Evolutionary conservation across 2,113 vertebrate genomes (phyloP).

Genomic region (Agelaius phoeniceus): DNA sequence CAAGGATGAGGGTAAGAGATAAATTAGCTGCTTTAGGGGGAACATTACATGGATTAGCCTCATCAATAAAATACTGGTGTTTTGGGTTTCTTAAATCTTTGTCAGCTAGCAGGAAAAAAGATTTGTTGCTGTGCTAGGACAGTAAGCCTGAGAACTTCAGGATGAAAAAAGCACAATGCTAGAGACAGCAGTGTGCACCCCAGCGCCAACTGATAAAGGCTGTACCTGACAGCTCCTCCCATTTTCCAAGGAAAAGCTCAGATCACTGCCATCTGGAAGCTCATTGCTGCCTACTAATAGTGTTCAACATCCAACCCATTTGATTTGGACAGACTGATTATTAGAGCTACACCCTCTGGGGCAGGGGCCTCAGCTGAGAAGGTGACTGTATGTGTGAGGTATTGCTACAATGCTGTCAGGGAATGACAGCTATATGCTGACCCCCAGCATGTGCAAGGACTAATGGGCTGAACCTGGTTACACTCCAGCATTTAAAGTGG

Average conservation of each 20-base stretch:
- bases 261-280: neutral
- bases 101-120: neutral
- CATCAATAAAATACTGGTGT: neutral
- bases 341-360: neutral
- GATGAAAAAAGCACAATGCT: neutral
- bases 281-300: neutral
- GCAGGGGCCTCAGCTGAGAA: neutral
- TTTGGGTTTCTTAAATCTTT: neutral
- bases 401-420: neutral
- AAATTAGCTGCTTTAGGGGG: neutral
- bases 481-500: neutral
- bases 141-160: neutral
- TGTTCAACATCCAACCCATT: neutral
- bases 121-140: neutral
- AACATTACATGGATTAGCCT: neutral
- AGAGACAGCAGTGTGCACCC: neutral
- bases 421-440: neutral
- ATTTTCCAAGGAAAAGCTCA: neutral
- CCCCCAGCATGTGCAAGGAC: neutral
- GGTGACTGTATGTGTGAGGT: neutral
- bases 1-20: neutral
- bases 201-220: neutral
- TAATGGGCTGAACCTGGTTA: neutral
- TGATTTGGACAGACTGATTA: neutral
- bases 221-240: neutral